Percentiles rank a stretch among this genome's conserved stretches.
Evolutionary conservation across 2,888 invertebrate species (phyloP).

Genomic region (Conops quadrifasciatus): DNA sequence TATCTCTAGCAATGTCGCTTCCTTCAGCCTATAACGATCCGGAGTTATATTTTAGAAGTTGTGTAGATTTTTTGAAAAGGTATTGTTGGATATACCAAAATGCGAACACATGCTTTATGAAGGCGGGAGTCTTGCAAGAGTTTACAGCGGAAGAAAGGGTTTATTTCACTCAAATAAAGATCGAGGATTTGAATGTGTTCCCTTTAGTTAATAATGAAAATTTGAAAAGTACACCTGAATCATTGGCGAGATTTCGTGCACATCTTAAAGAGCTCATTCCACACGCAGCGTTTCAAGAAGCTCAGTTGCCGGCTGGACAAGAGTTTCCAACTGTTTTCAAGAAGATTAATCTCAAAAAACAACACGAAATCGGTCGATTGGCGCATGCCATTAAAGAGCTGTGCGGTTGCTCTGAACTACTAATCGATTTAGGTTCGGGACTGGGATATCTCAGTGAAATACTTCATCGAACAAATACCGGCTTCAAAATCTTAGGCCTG

Average conservation of each 20-base stretch:
- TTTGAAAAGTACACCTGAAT: constrained; percentile 9
- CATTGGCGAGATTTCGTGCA: constrained; percentile 51
- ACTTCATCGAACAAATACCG: constrained; percentile 68
- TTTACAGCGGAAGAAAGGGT: constrained; percentile 69
- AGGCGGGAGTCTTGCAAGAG: constrained; percentile 67
- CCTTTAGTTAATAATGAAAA: constrained; percentile 52
- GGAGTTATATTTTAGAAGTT: constrained; percentile 68
- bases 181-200: constrained; percentile 66
- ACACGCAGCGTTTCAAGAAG: constrained; percentile 24
- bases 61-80: constrained; percentile 69
- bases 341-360: constrained; percentile 72
- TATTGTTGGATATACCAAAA: constrained; percentile 72
- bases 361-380: constrained; percentile 74
- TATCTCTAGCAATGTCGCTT: constrained; percentile 61
- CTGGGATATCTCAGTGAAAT: constrained; percentile 79
- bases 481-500: constrained; percentile 71
- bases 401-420: constrained; percentile 64
- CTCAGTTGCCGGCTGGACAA: not conserved
- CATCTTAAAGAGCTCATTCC: constrained; percentile 50
- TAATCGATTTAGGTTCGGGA: constrained; percentile 80
- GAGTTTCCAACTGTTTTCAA: constrained; percentile 43
- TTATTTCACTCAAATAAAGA: constrained; percentile 63
- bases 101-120: constrained; percentile 73
- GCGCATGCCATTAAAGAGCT: constrained; percentile 65
- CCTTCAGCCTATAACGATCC: constrained; percentile 52